Conservation (phyloP, 2,113 vertebrate genomes). For the Aleadryas rufinucha region DNA sequence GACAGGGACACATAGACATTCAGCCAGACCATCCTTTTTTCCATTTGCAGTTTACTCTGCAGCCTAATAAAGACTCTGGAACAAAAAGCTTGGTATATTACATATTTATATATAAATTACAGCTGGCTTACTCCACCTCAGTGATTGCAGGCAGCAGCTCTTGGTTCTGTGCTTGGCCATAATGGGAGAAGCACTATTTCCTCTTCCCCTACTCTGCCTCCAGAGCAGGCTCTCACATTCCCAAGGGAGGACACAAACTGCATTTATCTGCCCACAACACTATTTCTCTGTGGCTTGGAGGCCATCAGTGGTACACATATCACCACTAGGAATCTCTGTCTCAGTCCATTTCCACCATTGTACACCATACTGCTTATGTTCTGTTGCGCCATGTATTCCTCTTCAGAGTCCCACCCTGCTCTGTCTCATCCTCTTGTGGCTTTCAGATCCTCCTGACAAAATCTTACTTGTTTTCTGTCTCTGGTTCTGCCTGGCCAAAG, state of each 20-base stretch:
- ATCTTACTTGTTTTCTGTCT: not conserved
- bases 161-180: not conserved
- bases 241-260: not conserved
- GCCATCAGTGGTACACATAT: accelerated
- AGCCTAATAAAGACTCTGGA: not conserved
- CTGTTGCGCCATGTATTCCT: accelerated
- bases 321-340: not conserved
- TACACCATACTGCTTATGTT: not conserved
- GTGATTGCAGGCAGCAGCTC: not conserved
- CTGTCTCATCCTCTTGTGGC: accelerated
- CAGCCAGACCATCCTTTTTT: not conserved
- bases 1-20: not conserved
- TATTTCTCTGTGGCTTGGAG: not conserved
- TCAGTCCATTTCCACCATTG: not conserved
- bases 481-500: not conserved
- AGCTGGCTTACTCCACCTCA: not conserved
- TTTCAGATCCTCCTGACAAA: not conserved
- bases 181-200: not conserved
- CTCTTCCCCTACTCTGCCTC: not conserved
- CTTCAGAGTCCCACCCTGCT: not conserved
- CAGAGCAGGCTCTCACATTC: not conserved
- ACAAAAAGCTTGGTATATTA: not conserved
- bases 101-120: not conserved
- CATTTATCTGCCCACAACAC: not conserved
- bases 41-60: not conserved